Percentiles rank a stretch among this genome's conserved stretches.
Evolutionary conservation across 2,888 invertebrate species (phyloP).

Genomic region (Nemotelus nigrinus): DNA sequence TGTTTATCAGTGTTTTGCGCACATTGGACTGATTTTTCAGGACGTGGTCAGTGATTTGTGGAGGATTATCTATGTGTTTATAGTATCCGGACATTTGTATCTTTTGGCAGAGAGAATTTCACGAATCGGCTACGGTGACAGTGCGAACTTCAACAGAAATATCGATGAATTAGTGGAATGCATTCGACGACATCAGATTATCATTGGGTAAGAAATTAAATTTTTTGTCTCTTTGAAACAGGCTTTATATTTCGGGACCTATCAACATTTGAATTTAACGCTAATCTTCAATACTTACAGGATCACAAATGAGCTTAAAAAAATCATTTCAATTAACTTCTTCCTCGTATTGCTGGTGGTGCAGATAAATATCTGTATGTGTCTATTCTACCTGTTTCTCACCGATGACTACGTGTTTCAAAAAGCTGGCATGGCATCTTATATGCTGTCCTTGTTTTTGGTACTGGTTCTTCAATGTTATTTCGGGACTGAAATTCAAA

Average conservation of each 20-base stretch:
- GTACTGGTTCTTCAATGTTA: constrained; percentile 24
- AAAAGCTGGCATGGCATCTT: neutral
- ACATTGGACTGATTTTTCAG: constrained; percentile 46
- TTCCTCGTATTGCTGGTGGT: neutral
- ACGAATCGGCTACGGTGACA: constrained; percentile 51
- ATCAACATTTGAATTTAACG: too few species aligned
- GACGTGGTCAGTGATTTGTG: constrained; percentile 52
- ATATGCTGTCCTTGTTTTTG: neutral
- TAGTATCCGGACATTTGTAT: constrained; percentile 53
- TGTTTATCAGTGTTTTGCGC: constrained; percentile 48
- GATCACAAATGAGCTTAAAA: neutral
- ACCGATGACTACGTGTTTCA: neutral
- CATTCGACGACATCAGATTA: constrained; percentile 53
- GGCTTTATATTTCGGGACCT: too few species aligned
- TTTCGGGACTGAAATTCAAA: constrained; percentile 38
- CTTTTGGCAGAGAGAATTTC: constrained; percentile 52
- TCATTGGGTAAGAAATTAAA: constrained; percentile 50
- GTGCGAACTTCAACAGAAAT: constrained; percentile 46
- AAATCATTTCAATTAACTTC: neutral
- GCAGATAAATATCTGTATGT: constrained; percentile 11
- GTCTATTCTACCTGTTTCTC: constrained; percentile 1
- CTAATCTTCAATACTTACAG: neutral
- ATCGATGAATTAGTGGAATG: constrained; percentile 53
- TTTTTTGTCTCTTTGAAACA: neutral
- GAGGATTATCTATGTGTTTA: constrained; percentile 52